Percentiles rank a stretch among this genome's conserved stretches.
Conservation (phyloP, 2,888 invertebrate species). For the Parelbella ahira region DNA sequence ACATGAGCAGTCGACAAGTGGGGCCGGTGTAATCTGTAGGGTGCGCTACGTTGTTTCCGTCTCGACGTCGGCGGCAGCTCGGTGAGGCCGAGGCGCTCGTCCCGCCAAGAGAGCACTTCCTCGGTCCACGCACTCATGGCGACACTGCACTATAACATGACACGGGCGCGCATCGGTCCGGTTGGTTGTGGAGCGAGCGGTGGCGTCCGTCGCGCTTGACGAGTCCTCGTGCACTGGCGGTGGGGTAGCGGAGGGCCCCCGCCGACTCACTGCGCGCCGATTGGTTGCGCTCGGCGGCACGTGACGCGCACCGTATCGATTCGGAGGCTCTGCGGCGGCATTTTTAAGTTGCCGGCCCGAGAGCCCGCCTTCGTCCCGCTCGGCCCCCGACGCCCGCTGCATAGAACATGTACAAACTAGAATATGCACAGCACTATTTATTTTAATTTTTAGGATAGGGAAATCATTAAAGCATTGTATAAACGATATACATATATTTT, state of each 20-base stretch:
- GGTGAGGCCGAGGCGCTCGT: slow-evolving; percentile 68
- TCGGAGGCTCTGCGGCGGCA: slow-evolving; percentile 89
- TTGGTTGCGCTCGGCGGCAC: slow-evolving; percentile 80
- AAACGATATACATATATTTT: too few species aligned
- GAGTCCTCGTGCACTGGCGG: slow-evolving; percentile 67
- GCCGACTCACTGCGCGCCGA: slow-evolving; percentile 53
- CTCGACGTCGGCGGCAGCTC: slow-evolving; percentile 70
- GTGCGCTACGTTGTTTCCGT: slow-evolving; percentile 81
- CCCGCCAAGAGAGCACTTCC: slow-evolving; percentile 72
- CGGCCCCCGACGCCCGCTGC: slow-evolving; percentile 53
- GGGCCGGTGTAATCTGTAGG: slow-evolving; percentile 85
- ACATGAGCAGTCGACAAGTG: slow-evolving; percentile 75
- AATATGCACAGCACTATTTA: too few species aligned
- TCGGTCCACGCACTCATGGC: slow-evolving; percentile 76
- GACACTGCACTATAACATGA: slow-evolving; percentile 66
- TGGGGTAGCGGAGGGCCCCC: slow-evolving; percentile 46
- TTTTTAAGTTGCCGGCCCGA: slow-evolving; percentile 85
- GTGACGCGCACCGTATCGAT: slow-evolving; percentile 88
- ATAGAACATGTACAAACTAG: too few species aligned
- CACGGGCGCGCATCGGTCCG: slow-evolving; percentile 64
- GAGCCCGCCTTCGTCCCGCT: slow-evolving; percentile 72
- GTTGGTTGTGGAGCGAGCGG: slow-evolving; percentile 38
- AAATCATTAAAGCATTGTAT: too few species aligned
- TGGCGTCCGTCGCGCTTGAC: slow-evolving; percentile 47
- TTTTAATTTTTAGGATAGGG: too few species aligned